These are phyloP conservation scores for Streptopelia turtur DNA, from an alignment of 2,797 vertebrate species.

Conservation along the genomic window DNA sequence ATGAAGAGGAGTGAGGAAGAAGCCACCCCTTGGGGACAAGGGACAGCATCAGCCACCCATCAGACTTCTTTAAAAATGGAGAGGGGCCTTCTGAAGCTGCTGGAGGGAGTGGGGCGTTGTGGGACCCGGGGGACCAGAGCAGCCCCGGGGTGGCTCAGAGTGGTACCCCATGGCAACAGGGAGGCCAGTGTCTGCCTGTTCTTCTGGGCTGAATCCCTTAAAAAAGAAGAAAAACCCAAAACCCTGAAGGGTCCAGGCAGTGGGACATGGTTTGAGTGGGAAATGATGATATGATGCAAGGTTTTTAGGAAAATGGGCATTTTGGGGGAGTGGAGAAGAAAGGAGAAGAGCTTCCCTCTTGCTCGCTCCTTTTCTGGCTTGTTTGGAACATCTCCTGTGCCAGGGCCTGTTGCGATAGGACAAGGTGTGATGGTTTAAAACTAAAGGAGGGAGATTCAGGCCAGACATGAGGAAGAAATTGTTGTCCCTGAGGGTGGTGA, in stretches of 20 bases:
- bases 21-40: background rate
- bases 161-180: rapidly evolving
- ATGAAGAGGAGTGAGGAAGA: background rate
- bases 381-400: background rate
- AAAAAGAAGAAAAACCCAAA: background rate
- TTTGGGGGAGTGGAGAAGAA: background rate
- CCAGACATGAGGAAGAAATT: no score
- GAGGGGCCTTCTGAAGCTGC: background rate
- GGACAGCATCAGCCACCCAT: background rate
- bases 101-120: rapidly evolving
- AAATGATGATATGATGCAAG: rapidly evolving
- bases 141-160: background rate
- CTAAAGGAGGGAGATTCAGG: no score
- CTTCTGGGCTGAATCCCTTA: background rate
- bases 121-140: rapidly evolving
- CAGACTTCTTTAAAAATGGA: background rate
- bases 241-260: background rate
- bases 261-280: background rate
- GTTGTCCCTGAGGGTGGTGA: no score
- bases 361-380: background rate
- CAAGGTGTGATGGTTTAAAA: no score
- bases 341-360: background rate
- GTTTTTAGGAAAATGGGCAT: rapidly evolving
- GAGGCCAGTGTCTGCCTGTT: background rate
- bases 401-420: no score